Percentiles rank a stretch among this genome's conserved stretches.
Evolutionary conservation across 2,113 vertebrate species (phyloP).

Genomic region (Plotosus lineatus): DNA sequence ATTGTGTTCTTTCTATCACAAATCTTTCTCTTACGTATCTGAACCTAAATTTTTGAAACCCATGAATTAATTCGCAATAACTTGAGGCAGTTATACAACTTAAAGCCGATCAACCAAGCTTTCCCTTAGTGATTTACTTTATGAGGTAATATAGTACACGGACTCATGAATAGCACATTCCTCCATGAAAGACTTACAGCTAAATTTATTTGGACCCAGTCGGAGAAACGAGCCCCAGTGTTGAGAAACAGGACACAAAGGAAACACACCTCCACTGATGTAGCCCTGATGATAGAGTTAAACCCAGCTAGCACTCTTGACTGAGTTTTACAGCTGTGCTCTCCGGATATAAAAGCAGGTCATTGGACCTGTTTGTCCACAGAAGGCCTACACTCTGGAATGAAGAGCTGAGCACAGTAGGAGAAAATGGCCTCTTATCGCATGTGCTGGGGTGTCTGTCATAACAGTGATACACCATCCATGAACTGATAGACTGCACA

Average conservation of each 20-base stretch:
- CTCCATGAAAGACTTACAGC: background rate
- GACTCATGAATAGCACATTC: background rate
- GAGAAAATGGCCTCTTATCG: constrained; percentile 68
- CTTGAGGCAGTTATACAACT: background rate
- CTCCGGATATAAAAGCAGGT: constrained; percentile 63
- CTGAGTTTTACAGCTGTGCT: constrained; percentile 15
- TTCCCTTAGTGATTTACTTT: background rate
- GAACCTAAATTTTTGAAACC: background rate
- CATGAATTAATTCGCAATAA: background rate
- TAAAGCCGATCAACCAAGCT: background rate
- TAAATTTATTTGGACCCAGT: background rate
- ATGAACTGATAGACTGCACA: constrained; percentile 28
- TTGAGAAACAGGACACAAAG: background rate
- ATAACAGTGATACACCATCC: constrained; percentile 61
- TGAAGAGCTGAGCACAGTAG: constrained; percentile 66
- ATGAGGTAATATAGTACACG: background rate
- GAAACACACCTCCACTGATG: background rate
- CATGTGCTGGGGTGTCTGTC: constrained; percentile 58
- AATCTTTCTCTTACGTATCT: background rate
- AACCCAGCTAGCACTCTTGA: constrained; percentile 9
- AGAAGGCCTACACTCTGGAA: constrained; percentile 62
- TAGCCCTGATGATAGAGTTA: background rate
- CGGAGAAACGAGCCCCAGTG: background rate
- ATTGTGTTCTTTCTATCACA: background rate
- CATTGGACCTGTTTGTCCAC: constrained; percentile 61